These are phyloP conservation scores for Drosophila rhopaloa DNA, from an alignment of 1,140 invertebrate species.

Conservation along the genomic window DNA sequence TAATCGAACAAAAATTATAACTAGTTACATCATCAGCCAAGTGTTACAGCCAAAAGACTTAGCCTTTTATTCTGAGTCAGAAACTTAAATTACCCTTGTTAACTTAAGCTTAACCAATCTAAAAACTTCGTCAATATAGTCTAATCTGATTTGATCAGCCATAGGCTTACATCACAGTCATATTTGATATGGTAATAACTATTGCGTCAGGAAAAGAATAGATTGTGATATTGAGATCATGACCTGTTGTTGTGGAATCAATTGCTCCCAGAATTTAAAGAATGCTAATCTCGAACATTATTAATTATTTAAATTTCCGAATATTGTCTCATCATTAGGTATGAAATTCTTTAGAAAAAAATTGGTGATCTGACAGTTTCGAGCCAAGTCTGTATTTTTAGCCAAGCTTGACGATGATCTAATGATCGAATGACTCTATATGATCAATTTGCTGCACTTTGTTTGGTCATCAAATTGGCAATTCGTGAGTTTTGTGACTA, in stretches of 20 bases:
- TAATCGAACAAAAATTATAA: not conserved
- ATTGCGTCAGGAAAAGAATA: not conserved
- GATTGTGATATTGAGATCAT: conserved; percentile 4
- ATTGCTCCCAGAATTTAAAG: not conserved
- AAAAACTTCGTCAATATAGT: not conserved
- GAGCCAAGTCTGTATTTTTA: conserved; percentile 22
- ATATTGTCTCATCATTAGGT: conserved; percentile 15
- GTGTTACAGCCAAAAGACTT: not conserved
- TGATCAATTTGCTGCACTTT: conserved; percentile 24
- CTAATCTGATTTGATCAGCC: not conserved
- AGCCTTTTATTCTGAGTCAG: not conserved
- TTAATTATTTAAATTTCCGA: not conserved
- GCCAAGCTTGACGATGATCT: conserved; percentile 27
- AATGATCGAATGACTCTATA: conserved; percentile 31
- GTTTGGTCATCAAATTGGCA: conserved; percentile 25
- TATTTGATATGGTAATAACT: not conserved
- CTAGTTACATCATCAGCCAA: not conserved
- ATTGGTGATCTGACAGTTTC: conserved; percentile 7
- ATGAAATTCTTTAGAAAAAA: conserved; percentile 22
- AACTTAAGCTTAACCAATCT: not conserved
- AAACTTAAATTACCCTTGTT: not conserved
- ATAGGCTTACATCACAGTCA: not conserved
- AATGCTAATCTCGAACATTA: conserved; percentile 2
- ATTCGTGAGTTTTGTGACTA: conserved; percentile 16
- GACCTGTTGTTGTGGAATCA: not conserved